Evolutionary conservation across 2,888 invertebrate species (phyloP).

Genomic region (Aporophyla nigra): DNA sequence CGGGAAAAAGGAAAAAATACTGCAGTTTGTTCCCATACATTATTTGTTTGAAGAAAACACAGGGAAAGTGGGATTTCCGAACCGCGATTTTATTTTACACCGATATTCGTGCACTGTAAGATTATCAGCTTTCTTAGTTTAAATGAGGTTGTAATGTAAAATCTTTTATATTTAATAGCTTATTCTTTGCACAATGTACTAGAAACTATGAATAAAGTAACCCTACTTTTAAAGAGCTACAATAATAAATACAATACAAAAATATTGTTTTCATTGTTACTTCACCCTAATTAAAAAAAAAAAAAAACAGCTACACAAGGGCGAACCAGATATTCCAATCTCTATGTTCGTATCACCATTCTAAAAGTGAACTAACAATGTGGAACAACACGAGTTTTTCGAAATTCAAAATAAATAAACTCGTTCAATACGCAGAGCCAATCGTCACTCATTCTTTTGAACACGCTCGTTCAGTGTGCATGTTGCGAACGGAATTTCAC

Average conservation of each 20-base stretch:
- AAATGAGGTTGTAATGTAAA: background rate
- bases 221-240: background rate
- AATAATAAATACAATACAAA: background rate
- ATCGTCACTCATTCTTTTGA: constrained; percentile 49
- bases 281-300: background rate
- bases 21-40: constrained; percentile 48
- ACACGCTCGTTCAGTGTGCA: constrained; percentile 45
- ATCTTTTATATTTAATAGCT: background rate
- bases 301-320: constrained; percentile 12
- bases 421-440: constrained; percentile 30
- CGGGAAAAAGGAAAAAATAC: constrained; percentile 55
- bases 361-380: constrained; percentile 25
- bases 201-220: constrained; percentile 4
- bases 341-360: background rate
- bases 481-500: constrained; percentile 48
- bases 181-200: background rate
- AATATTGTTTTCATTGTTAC: constrained; percentile 16
- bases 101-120: background rate
- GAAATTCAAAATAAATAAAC: constrained; percentile 38
- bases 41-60: constrained; percentile 50
- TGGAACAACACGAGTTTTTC: constrained; percentile 23
- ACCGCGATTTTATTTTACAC: constrained; percentile 20
- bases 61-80: constrained; percentile 6
- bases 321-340: constrained; percentile 21
- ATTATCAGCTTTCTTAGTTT: background rate